A percentile compares a stretch with the other conserved stretches of the same genome.
phyloP scores from a whole-genome alignment of 2,797 vertebrate species.

The Bovichtus diacanthus region DNA sequence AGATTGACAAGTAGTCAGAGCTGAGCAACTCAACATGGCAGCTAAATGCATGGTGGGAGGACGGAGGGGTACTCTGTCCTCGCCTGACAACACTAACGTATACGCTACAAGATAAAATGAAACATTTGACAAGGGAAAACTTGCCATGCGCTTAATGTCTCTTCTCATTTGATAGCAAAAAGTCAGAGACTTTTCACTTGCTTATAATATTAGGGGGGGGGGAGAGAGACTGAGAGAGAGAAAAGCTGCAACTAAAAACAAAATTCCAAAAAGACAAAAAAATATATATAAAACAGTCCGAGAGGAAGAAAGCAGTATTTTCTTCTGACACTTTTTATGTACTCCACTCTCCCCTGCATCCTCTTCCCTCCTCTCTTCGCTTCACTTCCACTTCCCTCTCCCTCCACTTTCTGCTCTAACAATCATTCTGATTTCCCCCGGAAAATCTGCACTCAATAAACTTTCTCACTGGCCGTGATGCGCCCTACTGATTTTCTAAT shows the following conservation, averaged over 20 bases:
- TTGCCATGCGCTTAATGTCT: conserved; percentile 9
- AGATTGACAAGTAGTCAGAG: conserved; percentile 71
- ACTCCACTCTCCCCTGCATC: conserved; percentile 67
- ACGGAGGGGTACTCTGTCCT: conserved; percentile 33
- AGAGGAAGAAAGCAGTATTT: conserved; percentile 63
- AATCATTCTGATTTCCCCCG: conserved; percentile 80
- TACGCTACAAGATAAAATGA: conserved; percentile 22
- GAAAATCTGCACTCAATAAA: conserved; percentile 81
- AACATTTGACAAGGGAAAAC: conserved; percentile 23
- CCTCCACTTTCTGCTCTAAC: conserved; percentile 78
- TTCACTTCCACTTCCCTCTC: conserved; percentile 71
- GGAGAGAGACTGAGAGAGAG: too few species aligned
- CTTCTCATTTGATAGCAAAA: conserved; percentile 15
- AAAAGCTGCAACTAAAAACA: conserved; percentile 36
- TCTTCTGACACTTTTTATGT: conserved; percentile 73
- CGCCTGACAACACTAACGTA: conserved; percentile 47
- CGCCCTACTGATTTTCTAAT: conserved; percentile 65
- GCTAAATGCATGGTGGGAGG: conserved; percentile 64
- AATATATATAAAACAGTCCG: conserved; percentile 18
- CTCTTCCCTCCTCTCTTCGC: conserved; percentile 67
- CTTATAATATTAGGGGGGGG: conserved; percentile 2
- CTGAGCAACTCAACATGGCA: conserved; percentile 60
- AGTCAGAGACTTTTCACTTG: conserved; percentile 11
- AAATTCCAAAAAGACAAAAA: conserved; percentile 21
- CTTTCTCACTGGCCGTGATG: conserved; percentile 64